These are phyloP conservation scores for Troides oblongomaculatus DNA, from an alignment of 2,888 invertebrate species.

Conservation along the genomic window DNA sequence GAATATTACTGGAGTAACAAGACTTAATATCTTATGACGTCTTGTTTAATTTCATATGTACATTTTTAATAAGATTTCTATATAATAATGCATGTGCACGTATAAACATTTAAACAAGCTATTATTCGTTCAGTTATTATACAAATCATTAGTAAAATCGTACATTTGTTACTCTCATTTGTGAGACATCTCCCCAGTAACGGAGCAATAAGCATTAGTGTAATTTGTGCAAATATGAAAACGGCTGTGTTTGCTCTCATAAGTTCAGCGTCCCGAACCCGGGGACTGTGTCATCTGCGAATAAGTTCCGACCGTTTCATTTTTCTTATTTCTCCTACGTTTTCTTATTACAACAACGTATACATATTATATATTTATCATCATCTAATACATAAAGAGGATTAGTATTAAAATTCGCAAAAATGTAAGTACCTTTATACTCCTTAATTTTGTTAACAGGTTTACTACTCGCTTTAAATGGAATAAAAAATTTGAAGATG, in stretches of 20 bases:
- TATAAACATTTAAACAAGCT: slow-evolving; percentile 5
- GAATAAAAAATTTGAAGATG: too few species aligned
- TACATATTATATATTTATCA: neutral
- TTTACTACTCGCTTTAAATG: neutral
- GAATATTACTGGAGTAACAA: too few species aligned
- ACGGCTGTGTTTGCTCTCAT: slow-evolving; percentile 65
- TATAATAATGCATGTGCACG: slow-evolving; percentile 4
- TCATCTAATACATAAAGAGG: neutral
- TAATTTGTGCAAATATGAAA: slow-evolving; percentile 74
- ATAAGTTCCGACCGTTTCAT: slow-evolving; percentile 45
- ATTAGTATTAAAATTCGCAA: neutral
- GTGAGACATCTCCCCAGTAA: slow-evolving; percentile 44
- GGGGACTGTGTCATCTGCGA: slow-evolving; percentile 25
- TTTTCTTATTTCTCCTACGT: slow-evolving; percentile 34
- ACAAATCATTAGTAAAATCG: slow-evolving; percentile 22
- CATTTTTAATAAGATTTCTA: neutral
- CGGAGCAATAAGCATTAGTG: slow-evolving; percentile 64
- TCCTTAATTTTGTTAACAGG: neutral
- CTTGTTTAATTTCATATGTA: too few species aligned
- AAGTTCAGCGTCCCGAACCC: slow-evolving; percentile 58
- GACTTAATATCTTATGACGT: too few species aligned
- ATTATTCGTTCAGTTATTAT: slow-evolving; percentile 19
- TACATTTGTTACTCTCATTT: slow-evolving; percentile 45
- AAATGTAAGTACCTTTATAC: neutral
- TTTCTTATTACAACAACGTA: slow-evolving; percentile 11